A percentile compares a stretch with the other conserved stretches of the same genome.
Conservation (phyloP, 2,797 vertebrate species). For the Lophius americanus region DNA sequence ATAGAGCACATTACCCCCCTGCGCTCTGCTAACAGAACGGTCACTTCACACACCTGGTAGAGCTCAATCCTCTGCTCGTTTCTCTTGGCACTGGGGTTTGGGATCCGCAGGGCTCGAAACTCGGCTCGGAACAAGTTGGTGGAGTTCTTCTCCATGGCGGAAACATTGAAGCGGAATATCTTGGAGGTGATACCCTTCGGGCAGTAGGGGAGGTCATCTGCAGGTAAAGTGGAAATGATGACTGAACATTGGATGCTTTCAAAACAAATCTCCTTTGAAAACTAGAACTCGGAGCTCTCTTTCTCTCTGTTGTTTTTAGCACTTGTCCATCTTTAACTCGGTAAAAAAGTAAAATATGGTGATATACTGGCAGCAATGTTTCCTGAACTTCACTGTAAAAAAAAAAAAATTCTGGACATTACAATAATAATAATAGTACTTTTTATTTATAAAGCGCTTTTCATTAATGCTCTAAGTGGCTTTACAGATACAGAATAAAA, state of each 20-base stretch:
- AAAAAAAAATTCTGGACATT: too few relatives aligned
- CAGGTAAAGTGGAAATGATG: slow-evolving; percentile 63
- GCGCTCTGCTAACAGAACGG: slow-evolving; percentile 48
- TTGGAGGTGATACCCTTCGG: slow-evolving; percentile 93
- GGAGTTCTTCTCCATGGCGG: slow-evolving; percentile 94
- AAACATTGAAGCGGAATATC: slow-evolving; percentile 95
- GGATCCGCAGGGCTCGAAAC: slow-evolving; percentile 91
- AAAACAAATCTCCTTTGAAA: slow-evolving; percentile 18
- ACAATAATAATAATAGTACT: too few relatives aligned
- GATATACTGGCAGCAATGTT: too few relatives aligned
- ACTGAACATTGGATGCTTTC: slow-evolving; percentile 41
- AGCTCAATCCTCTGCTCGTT: slow-evolving; percentile 96
- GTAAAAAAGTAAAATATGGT: too few relatives aligned
- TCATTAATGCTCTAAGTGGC: too few relatives aligned
- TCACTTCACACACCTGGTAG: slow-evolving; percentile 89
- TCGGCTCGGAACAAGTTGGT: slow-evolving; percentile 96
- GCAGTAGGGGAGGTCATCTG: slow-evolving; percentile 92
- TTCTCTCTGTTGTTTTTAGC: slow-evolving; percentile 43
- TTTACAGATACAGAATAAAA: too few relatives aligned
- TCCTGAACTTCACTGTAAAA: too few relatives aligned
- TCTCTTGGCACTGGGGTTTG: slow-evolving; percentile 90
- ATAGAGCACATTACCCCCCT: slow-evolving; percentile 47
- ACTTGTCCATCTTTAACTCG: slow-evolving; percentile 36
- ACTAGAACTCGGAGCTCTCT: slow-evolving; percentile 16
- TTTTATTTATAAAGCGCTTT: too few relatives aligned